These are phyloP conservation scores for Recurvirostra avosetta DNA, from an alignment of 2,113 vertebrate species.

Conservation along the genomic window DNA sequence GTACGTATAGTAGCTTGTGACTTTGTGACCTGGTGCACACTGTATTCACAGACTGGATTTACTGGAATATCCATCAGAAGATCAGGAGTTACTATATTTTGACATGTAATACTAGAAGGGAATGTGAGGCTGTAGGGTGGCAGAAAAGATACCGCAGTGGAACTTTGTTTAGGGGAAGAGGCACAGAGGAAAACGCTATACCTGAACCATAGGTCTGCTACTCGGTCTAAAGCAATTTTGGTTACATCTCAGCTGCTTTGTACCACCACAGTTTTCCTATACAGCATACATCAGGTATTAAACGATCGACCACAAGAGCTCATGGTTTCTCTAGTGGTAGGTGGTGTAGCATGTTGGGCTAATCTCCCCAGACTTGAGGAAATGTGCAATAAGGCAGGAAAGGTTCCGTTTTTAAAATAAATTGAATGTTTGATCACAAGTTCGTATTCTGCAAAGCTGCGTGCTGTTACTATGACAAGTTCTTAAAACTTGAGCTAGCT, in stretches of 20 bases:
- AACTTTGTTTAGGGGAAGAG: neutral
- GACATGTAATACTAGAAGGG: neutral
- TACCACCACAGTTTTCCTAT: neutral
- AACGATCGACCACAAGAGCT: accelerated
- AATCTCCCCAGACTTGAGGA: neutral
- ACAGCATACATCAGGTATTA: neutral
- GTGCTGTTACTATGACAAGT: constrained; percentile 14
- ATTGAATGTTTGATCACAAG: constrained; percentile 41
- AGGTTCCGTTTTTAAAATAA: constrained; percentile 32
- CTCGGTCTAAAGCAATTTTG: neutral
- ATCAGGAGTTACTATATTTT: neutral
- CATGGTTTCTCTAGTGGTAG: neutral
- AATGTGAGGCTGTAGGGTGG: accelerated
- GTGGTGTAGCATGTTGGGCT: neutral
- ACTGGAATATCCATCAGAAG: neutral
- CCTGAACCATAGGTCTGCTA: neutral
- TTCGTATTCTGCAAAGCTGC: neutral
- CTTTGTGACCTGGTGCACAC: neutral
- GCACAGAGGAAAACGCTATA: neutral
- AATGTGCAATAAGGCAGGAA: neutral
- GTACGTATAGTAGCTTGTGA: neutral
- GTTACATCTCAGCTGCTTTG: neutral
- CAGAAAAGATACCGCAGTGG: neutral
- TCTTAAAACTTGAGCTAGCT: constrained; percentile 37
- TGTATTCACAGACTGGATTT: neutral